Percentiles rank a stretch among this genome's conserved stretches.
These are phyloP conservation scores for Osmerus mordax DNA, from an alignment of 2,113 vertebrate species.

Conservation along the genomic window DNA sequence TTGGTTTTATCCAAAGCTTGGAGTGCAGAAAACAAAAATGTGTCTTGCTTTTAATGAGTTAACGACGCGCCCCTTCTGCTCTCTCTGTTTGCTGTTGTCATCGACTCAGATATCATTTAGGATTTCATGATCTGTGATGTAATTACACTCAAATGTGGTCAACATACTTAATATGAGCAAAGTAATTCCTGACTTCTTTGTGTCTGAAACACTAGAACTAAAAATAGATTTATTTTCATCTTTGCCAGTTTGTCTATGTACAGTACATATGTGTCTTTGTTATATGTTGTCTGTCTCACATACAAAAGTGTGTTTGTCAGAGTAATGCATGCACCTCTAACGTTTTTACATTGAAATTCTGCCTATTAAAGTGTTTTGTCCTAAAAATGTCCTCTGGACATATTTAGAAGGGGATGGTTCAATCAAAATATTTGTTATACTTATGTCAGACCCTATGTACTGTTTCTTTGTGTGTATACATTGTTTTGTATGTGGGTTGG, in stretches of 20 bases:
- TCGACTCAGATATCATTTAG: too few relatives aligned
- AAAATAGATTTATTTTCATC: conserved; percentile 21
- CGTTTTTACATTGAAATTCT: conserved; percentile 35
- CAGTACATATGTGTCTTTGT: conserved; percentile 38
- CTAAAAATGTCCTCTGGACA: conserved; percentile 16
- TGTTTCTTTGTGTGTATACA: conserved; percentile 44
- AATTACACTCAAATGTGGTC: background rate
- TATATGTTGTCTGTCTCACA: conserved; percentile 31
- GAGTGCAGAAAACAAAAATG: conserved; percentile 54
- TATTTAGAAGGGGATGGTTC: background rate
- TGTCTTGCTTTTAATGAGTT: conserved; percentile 43
- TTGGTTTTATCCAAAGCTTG: conserved; percentile 57
- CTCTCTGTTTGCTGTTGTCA: too few relatives aligned
- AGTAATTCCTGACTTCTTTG: conserved; percentile 3
- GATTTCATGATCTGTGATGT: too few relatives aligned
- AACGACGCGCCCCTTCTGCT: too few relatives aligned
- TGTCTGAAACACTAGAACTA: conserved; percentile 47
- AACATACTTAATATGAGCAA: background rate
- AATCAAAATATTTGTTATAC: conserved; percentile 31
- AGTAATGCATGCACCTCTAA: conserved; percentile 34
- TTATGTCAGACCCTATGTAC: conserved; percentile 36
- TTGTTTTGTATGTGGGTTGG: conserved; percentile 55
- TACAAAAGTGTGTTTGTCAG: conserved; percentile 18
- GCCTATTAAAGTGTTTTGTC: conserved; percentile 27
- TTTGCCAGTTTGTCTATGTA: conserved; percentile 40